Conservation (phyloP, 2,888 invertebrate species). For the Tinea semifulvella region DNA sequence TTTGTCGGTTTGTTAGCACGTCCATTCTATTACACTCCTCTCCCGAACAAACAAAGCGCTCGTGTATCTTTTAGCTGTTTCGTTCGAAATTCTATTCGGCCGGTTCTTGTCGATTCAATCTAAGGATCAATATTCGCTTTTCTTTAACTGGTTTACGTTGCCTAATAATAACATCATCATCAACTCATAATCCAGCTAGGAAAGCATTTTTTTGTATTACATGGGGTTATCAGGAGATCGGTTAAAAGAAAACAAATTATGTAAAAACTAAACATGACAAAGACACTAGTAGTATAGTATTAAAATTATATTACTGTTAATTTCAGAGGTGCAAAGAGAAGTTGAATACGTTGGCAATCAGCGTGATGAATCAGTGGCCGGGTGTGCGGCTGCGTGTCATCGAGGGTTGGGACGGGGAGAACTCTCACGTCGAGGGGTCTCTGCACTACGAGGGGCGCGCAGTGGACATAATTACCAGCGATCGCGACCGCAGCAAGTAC, state of each 20-base stretch:
- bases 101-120: constrained; percentile 10
- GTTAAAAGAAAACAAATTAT: too few species aligned
- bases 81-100: constrained; percentile 11
- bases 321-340: constrained; percentile 96
- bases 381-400: constrained; percentile 92
- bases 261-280: too few species aligned
- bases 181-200: too few species aligned
- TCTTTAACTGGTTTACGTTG: neutral
- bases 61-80: constrained; percentile 30
- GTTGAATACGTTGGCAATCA: constrained; percentile 91
- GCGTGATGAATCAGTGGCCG: constrained; percentile 98
- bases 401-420: constrained; percentile 95
- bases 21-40: constrained; percentile 53
- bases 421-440: constrained; percentile 79
- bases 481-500: constrained; percentile 91
- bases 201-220: too few species aligned
- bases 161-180: too few species aligned
- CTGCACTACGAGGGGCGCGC: constrained; percentile 97
- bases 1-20: constrained; percentile 59
- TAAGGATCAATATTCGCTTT: constrained; percentile 1
- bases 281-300: too few species aligned
- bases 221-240: too few species aligned
- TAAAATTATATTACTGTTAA: constrained; percentile 19
- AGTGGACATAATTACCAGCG: constrained; percentile 95
- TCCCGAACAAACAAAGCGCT: constrained; percentile 47